Evolutionary conservation across 2,888 invertebrate species (phyloP).

Genomic region (Cinara cedri): DNA sequence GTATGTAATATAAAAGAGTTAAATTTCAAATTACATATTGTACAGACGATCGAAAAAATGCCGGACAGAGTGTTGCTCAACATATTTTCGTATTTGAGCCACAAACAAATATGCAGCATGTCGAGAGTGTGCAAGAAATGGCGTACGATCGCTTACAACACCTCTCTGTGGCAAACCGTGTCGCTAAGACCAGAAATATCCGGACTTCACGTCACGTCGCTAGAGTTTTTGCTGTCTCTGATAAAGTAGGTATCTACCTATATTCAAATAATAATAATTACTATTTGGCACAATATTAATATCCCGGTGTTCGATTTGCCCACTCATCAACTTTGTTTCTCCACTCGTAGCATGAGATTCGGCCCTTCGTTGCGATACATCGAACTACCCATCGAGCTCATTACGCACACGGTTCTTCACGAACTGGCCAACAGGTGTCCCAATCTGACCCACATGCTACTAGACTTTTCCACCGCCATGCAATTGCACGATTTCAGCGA

Average conservation of each 20-base stretch:
- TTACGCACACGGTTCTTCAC: constrained; percentile 95
- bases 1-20: too few relatives aligned
- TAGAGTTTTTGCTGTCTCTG: constrained; percentile 85
- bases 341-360: constrained; percentile 73
- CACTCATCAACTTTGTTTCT: neutral
- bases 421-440: constrained; percentile 96
- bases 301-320: too few relatives aligned
- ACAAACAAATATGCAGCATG: constrained; percentile 91
- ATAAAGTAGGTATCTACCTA: constrained; percentile 70
- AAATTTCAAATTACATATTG: neutral
- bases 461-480: constrained; percentile 99
- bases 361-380: constrained; percentile 87
- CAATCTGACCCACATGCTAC: constrained; percentile 91
- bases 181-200: constrained; percentile 96
- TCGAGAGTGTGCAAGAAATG: constrained; percentile 95
- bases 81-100: constrained; percentile 91
- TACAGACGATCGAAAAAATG: constrained; percentile 91
- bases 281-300: neutral
- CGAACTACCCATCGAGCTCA: constrained; percentile 93
- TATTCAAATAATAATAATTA: neutral
- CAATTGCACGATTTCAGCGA: constrained; percentile 99
- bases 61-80: constrained; percentile 95
- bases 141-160: constrained; percentile 94
- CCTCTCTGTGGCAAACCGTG: constrained; percentile 92
- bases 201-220: constrained; percentile 86